Percentiles rank a stretch among this genome's conserved stretches.
Conservation (phyloP, 2,797 vertebrate genomes). For the Crypturellus tataupa region DNA sequence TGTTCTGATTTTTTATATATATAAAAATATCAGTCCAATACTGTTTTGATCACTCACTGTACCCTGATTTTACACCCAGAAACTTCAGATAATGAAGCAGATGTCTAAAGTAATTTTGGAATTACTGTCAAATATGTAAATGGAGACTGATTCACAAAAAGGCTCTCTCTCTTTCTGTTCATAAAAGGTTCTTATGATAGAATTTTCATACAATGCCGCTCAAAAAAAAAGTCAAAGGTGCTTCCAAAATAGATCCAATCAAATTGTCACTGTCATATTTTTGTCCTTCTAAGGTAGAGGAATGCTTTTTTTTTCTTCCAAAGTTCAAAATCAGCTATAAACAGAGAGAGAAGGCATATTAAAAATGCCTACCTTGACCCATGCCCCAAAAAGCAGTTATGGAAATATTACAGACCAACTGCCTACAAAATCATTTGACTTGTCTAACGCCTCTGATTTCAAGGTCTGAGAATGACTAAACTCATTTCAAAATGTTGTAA, state of each 20-base stretch:
- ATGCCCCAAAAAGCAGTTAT: neutral
- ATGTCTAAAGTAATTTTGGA: neutral
- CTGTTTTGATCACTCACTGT: too few relatives aligned
- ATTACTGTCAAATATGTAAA: neutral
- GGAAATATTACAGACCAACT: constrained; percentile 28
- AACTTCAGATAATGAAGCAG: neutral
- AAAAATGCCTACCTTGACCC: constrained; percentile 23
- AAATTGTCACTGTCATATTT: neutral
- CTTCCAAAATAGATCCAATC: neutral
- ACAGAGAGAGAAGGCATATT: neutral
- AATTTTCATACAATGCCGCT: neutral
- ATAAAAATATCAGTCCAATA: too few relatives aligned
- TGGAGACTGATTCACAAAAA: neutral
- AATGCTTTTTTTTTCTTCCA: neutral
- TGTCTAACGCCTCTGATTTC: constrained; percentile 33
- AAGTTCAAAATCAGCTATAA: constrained; percentile 10
- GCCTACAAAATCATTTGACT: constrained; percentile 50
- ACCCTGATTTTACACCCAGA: neutral
- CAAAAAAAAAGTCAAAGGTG: neutral
- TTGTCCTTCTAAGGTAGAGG: neutral
- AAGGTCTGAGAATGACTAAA: constrained; percentile 42
- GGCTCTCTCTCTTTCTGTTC: rapidly evolving
- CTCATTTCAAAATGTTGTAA: constrained; percentile 51
- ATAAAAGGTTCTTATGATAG: neutral
- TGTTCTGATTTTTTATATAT: neutral